A percentile compares a stretch with the other conserved stretches of the same genome.
Evolutionary conservation across 2,888 invertebrate genomes (phyloP).

Genomic region (Rhagophthalmus giganteus): DNA sequence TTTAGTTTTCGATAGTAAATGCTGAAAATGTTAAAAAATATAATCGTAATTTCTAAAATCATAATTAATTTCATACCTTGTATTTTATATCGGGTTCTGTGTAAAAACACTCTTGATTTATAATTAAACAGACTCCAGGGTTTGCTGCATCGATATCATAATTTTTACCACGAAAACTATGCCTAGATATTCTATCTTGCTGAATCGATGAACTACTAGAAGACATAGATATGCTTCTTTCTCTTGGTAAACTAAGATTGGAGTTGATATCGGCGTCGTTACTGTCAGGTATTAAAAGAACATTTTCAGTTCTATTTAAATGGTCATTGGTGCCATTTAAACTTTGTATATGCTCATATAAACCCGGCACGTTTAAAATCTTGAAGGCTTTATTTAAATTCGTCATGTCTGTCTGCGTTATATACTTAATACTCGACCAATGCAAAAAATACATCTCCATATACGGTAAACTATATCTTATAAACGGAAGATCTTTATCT

Average conservation of each 20-base stretch:
- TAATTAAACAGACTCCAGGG: slow-evolving; percentile 53
- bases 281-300: background rate
- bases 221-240: background rate
- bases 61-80: slow-evolving; percentile 17
- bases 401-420: slow-evolving; percentile 37
- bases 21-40: slow-evolving; percentile 35
- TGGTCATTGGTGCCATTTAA: background rate
- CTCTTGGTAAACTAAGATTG: background rate
- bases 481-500: slow-evolving; percentile 30
- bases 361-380: slow-evolving; percentile 36
- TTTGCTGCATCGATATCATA: slow-evolving; percentile 43
- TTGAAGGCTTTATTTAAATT: slow-evolving; percentile 42
- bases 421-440: slow-evolving; percentile 42
- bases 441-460: slow-evolving; percentile 48
- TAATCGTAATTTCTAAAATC: slow-evolving; percentile 13
- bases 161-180: slow-evolving; percentile 19
- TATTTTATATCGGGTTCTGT: slow-evolving; percentile 36
- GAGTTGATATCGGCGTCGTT: background rate
- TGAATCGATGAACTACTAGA: slow-evolving; percentile 1
- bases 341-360: slow-evolving; percentile 4
- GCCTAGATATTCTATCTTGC: slow-evolving; percentile 5
- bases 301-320: no score
- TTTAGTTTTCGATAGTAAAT: slow-evolving; percentile 35
- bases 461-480: slow-evolving; percentile 33
- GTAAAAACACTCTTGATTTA: slow-evolving; percentile 52